These are phyloP conservation scores for Chitala chitala DNA, from an alignment of 2,113 vertebrate species.

Conservation along the genomic window DNA sequence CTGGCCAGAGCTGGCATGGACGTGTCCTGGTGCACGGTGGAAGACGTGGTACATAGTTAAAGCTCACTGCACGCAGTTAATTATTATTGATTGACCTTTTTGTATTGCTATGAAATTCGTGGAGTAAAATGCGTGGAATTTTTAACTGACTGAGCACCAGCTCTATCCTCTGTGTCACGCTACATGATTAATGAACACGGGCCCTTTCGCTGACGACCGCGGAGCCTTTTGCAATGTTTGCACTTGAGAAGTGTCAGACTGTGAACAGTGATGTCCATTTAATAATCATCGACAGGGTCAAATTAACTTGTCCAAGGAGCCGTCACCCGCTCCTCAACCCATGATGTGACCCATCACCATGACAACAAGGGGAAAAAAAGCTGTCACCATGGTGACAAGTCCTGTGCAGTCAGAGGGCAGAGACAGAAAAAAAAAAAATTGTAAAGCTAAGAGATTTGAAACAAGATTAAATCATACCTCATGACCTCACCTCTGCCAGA, in stretches of 20 bases:
- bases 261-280: neutral
- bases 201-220: neutral
- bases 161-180: neutral
- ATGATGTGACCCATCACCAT: neutral
- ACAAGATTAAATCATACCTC: too few relatives aligned
- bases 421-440: neutral
- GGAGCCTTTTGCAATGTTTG: neutral
- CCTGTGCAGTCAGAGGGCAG: neutral
- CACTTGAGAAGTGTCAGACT: neutral
- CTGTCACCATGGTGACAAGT: constrained; percentile 4
- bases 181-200: neutral
- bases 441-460: neutral
- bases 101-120: neutral
- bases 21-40: neutral
- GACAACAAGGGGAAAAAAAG: constrained; percentile 7
- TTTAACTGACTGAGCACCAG: neutral
- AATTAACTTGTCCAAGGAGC: constrained; percentile 4
- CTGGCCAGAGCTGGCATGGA: neutral
- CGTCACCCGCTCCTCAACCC: neutral
- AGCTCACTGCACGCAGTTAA: neutral
- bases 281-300: constrained; percentile 1
- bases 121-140: neutral
- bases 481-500: neutral
- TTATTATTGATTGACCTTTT: neutral
- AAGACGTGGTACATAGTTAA: neutral